Conservation (phyloP, 2,888 invertebrate species). For the Drosophila meridionalis region DNA sequence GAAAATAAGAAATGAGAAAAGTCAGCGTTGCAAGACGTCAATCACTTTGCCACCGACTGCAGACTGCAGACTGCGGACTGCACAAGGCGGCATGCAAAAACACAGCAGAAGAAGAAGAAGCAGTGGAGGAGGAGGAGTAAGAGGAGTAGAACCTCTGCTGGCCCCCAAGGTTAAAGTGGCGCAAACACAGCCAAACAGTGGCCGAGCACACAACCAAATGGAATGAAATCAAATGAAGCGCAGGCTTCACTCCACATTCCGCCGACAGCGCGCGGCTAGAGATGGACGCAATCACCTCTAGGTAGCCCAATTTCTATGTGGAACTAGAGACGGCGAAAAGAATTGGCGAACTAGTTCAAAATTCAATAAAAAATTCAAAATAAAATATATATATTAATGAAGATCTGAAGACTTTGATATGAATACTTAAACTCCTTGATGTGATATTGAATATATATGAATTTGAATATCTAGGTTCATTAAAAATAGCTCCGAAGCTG, state of each 20-base stretch:
- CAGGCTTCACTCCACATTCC: conserved; percentile 8
- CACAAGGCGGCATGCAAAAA: conserved; percentile 39
- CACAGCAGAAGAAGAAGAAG: not conserved
- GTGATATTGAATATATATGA: not conserved
- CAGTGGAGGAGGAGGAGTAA: not conserved
- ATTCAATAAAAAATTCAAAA: not conserved
- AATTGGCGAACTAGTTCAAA: not conserved
- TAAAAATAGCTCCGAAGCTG: not conserved
- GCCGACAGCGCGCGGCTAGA: conserved; percentile 46
- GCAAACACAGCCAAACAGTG: conserved; percentile 58
- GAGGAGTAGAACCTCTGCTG: conserved; percentile 9
- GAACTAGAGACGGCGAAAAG: not conserved
- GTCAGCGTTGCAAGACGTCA: conserved; percentile 60
- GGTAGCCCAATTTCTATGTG: not conserved
- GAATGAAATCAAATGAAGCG: conserved; percentile 62
- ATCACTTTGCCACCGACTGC: conserved; percentile 57
- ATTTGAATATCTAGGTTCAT: too few species aligned
- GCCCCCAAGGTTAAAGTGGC: conserved; percentile 75
- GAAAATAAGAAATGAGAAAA: conserved; percentile 52
- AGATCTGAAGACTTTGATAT: not conserved
- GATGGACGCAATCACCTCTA: conserved; percentile 32
- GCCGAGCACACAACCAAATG: conserved; percentile 64
- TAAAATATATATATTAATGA: not conserved
- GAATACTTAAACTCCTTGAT: not conserved
- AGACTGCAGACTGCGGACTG: not conserved